phyloP scores from a whole-genome alignment of 1,140 invertebrate species.

The Drosophila setifemur region DNA sequence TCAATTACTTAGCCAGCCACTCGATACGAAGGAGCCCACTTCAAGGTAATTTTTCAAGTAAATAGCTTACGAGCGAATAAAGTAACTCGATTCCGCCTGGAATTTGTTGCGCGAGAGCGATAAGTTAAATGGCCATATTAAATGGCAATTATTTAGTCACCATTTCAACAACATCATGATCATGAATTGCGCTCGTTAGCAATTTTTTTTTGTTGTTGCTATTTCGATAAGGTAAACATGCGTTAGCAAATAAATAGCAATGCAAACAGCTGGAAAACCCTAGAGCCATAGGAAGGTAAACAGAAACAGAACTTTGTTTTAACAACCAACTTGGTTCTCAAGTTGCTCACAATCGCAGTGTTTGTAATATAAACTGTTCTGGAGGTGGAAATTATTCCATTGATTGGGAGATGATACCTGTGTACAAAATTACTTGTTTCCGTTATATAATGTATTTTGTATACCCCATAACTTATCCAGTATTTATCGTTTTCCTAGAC shows the following conservation, averaged over 20 bases:
- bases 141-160: slow-evolving; percentile 52
- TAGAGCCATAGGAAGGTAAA: slow-evolving; percentile 14
- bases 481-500: background rate
- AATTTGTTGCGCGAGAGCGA: slow-evolving; percentile 26
- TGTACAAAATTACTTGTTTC: too few relatives aligned
- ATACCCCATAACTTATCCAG: background rate
- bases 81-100: slow-evolving; percentile 13
- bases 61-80: slow-evolving; percentile 19
- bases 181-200: slow-evolving; percentile 34
- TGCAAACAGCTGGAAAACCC: slow-evolving; percentile 19
- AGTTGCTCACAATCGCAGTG: too few relatives aligned
- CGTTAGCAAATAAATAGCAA: background rate
- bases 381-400: background rate
- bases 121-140: slow-evolving; percentile 44
- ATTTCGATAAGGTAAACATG: slow-evolving; percentile 39
- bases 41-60: slow-evolving; percentile 35
- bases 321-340: background rate
- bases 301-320: slow-evolving; percentile 5
- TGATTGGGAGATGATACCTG: too few relatives aligned
- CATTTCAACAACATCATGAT: slow-evolving; percentile 12
- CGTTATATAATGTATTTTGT: too few relatives aligned
- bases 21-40: slow-evolving; percentile 11
- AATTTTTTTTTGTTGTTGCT: too few relatives aligned
- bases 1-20: slow-evolving; percentile 32
- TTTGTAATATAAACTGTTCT: background rate